These are phyloP conservation scores for Chaetoderma sp. DNA, from an alignment of 2,888 invertebrate species.

Conservation along the genomic window DNA sequence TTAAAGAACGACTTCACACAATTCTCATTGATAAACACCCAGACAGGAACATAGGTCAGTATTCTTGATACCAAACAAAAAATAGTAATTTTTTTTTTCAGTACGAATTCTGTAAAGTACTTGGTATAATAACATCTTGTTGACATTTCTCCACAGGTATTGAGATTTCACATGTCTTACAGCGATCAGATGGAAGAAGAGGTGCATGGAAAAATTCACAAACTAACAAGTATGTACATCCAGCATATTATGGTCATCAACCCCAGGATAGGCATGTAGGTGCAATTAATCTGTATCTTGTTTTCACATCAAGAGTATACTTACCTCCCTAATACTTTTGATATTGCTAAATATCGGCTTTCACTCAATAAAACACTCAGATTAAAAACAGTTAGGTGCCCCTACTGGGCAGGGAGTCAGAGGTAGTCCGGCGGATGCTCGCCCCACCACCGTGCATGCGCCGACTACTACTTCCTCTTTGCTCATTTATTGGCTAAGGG, in stretches of 20 bases:
- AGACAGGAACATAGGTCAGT: slow-evolving; percentile 56
- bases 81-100: neutral
- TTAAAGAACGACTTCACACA: slow-evolving; percentile 64
- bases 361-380: no score
- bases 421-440: no score
- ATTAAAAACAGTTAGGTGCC: no score
- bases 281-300: no score
- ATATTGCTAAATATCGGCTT: no score
- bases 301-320: no score
- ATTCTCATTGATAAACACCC: slow-evolving; percentile 61
- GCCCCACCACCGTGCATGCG: no score
- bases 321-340: no score
- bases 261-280: no score
- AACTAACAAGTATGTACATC: slow-evolving; percentile 45
- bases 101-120: neutral
- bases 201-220: slow-evolving; percentile 52
- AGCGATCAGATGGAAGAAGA: slow-evolving; percentile 55
- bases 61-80: neutral
- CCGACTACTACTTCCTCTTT: no score
- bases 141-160: slow-evolving; percentile 45
- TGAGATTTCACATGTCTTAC: slow-evolving; percentile 54
- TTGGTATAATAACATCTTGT: neutral
- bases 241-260: neutral
- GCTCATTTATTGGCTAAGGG: no score
- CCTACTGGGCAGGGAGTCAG: no score